phyloP scores from a whole-genome alignment of 1,140 invertebrate species.

The Anagrus nilaparvatae region DNA sequence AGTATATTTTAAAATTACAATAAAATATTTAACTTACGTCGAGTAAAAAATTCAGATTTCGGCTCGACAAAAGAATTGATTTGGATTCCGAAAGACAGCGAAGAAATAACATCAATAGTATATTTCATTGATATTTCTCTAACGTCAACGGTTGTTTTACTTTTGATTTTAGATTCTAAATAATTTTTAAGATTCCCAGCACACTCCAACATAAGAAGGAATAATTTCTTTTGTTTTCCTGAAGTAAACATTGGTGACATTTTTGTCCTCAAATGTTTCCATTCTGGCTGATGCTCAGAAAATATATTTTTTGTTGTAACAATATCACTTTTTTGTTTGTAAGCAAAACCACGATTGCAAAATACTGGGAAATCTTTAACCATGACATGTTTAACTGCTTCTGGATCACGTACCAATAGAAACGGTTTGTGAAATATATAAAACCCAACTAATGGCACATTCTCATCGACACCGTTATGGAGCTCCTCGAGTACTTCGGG shows the following conservation, averaged over 20 bases:
- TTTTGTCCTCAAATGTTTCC: constrained; percentile 31
- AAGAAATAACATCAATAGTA: constrained; percentile 44
- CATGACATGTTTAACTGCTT: constrained; percentile 33
- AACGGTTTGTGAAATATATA: constrained; percentile 31
- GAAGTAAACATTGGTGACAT: constrained; percentile 42
- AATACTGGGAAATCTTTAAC: constrained; percentile 46
- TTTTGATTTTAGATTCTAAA: constrained; percentile 13
- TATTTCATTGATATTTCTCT: constrained; percentile 35
- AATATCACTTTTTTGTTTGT: constrained; percentile 16
- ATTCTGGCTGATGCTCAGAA: constrained; percentile 21
- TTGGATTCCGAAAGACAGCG: constrained; percentile 42
- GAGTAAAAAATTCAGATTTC: constrained; percentile 27
- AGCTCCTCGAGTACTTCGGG: constrained; percentile 36
- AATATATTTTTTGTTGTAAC: constrained; percentile 23
- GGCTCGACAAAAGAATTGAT: constrained; percentile 36
- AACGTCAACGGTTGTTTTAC: constrained; percentile 8
- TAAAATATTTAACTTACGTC: constrained; percentile 26
- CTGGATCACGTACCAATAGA: constrained; percentile 23
- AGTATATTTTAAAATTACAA: constrained; percentile 32
- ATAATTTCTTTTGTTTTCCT: constrained; percentile 40
- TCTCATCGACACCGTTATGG: constrained; percentile 13
- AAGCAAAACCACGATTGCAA: constrained; percentile 33
- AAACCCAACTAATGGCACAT: constrained; percentile 23
- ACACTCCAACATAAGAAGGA: constrained; percentile 34
- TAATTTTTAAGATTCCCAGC: constrained; percentile 21